Base-by-base conservation (phyloP, 2,888 invertebrate genomes). In the Drosophila mimica region DNA sequence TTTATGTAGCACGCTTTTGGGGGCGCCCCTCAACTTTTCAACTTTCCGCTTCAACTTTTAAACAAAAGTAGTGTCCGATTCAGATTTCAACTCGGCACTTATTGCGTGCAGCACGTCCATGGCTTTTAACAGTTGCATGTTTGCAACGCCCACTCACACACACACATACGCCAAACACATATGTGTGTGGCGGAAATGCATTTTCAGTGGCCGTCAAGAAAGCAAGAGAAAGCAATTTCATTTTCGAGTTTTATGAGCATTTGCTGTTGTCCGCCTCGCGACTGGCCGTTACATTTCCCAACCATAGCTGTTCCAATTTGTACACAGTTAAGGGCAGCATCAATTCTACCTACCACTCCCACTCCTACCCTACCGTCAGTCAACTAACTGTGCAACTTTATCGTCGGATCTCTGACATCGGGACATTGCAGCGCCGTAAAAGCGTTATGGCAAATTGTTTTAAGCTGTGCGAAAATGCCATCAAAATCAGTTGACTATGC, bases 401-500 rank as follows among this genome's bases (percentile, higher is more conserved):
- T 63, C 46, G 48, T 70, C 59, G 38, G 54, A 63, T 81, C 84
- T 70, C 75, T 75, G 80, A 76, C 90, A 85, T 82, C 90, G 76
- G 65, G 76, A 76, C 74, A 67, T 74, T 70, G 83, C 75, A 76
- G 75, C 43, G 70, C 80, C 71, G 83, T 86, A 89, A 86, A 89
- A 80, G 74, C 85, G 85, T 89, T 86, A 86, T 88, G 90, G 85
- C 88, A 86, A 86, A 89, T 86, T 86, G 85, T 86, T 86, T 86
- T 89, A 86, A 86, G 85, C 85, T 86, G 73, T 90, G 86, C 86
- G 88, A 89, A 86, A 86, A 90, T 86, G 85, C 90, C 85, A 89
- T 89, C 85, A 86, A 86, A 86, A 88, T 86, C 85, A 89, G 90
- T 86, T 86, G 90, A 85, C 85, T 86, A 86, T 86, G 85, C 88